Evolutionary conservation across 1,140 invertebrate species (phyloP).

Genomic region (Steinernema khuongi): DNA sequence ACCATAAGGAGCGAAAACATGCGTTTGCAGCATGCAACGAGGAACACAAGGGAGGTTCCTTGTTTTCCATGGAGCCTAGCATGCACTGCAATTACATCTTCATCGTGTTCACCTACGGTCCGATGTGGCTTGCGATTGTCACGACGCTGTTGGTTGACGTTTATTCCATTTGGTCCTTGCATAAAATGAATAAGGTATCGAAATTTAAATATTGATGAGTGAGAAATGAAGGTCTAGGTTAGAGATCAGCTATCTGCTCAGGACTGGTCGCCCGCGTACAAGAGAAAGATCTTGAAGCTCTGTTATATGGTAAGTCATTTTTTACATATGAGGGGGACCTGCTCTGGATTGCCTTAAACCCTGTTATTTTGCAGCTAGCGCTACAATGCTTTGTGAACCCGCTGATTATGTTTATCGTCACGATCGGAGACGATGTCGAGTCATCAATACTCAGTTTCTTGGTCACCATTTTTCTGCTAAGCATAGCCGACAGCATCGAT

Average conservation of each 20-base stretch:
- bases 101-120: not conserved
- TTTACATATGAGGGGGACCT: no score
- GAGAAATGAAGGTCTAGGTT: no score
- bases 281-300: not conserved
- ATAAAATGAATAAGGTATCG: constrained; percentile 4
- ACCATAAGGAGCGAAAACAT: not conserved
- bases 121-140: not conserved
- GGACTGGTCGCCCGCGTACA: not conserved
- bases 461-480: not conserved
- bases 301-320: not conserved
- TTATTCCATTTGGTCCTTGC: not conserved
- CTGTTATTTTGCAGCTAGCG: not conserved
- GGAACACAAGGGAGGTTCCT: not conserved
- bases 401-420: not conserved
- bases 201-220: no score
- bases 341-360: not conserved
- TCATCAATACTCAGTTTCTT: not conserved
- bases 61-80: not conserved
- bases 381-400: not conserved
- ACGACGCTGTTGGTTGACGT: not conserved
- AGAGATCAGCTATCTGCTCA: not conserved
- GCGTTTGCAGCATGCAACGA: not conserved
- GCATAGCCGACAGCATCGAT: not conserved
- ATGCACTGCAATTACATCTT: not conserved
- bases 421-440: not conserved